Conservation (phyloP, 2,888 invertebrate genomes). For the Acanthopleura granulata region DNA sequence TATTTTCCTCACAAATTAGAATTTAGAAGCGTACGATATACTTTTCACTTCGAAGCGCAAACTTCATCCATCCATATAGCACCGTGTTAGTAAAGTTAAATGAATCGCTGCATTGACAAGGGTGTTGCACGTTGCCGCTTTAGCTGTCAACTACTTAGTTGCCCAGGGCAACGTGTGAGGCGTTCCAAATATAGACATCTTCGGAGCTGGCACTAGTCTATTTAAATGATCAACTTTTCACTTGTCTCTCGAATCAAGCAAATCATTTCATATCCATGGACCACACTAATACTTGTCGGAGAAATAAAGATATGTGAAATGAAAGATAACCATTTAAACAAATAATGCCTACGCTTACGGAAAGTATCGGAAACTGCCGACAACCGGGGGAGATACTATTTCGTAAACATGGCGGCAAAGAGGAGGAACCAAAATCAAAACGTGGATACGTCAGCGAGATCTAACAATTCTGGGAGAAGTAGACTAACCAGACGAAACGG, state of each 20-base stretch:
- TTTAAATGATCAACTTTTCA: no score
- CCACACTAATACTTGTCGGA: no score
- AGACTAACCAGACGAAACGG: slow-evolving; percentile 6
- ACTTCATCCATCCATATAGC: no score
- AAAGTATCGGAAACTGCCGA: slow-evolving; percentile 17
- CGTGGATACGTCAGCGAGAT: not conserved
- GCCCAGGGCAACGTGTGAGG: not conserved
- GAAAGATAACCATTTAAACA: no score
- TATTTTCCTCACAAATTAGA: no score
- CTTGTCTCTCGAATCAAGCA: no score
- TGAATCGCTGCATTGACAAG: not conserved
- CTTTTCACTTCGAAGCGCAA: no score
- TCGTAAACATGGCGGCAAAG: slow-evolving; percentile 19
- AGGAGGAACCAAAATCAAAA: slow-evolving; percentile 21
- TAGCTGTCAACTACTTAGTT: not conserved
- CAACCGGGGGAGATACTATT: not conserved
- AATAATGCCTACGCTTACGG: no score
- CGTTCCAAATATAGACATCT: not conserved
- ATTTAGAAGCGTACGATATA: no score
- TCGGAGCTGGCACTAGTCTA: not conserved
- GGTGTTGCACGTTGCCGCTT: not conserved
- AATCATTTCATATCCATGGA: no score
- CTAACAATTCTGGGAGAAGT: slow-evolving; percentile 6
- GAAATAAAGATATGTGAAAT: no score
- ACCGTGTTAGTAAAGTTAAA: not conserved